These are phyloP conservation scores for Selene dorsalis DNA, from an alignment of 2,797 vertebrate species.

Conservation along the genomic window DNA sequence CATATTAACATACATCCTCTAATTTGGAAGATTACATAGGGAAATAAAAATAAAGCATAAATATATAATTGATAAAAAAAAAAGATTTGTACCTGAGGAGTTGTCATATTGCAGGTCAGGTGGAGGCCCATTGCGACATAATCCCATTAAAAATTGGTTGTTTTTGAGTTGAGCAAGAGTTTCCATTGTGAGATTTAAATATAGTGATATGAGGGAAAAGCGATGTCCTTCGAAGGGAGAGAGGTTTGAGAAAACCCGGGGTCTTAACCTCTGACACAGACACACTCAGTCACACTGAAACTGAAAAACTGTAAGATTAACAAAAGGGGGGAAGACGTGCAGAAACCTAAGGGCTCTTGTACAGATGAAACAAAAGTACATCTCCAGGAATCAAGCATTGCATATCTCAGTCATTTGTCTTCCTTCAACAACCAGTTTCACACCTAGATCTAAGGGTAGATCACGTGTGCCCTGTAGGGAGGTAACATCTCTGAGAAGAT, in stretches of 20 bases:
- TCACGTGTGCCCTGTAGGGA: background rate
- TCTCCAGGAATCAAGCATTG: background rate
- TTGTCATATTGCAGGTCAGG: conserved; percentile 92
- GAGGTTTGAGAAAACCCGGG: conserved; percentile 84
- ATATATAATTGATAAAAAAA: background rate
- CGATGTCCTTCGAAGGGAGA: conserved; percentile 88
- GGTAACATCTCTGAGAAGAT: background rate
- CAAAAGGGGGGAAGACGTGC: background rate
- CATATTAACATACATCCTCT: background rate
- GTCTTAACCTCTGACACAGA: conserved; percentile 52
- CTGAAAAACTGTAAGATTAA: background rate
- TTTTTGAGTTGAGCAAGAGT: conserved; percentile 87
- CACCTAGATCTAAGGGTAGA: background rate
- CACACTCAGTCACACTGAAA: conserved; percentile 42
- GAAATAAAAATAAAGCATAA: background rate
- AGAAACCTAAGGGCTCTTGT: background rate
- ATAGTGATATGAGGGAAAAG: conserved; percentile 57
- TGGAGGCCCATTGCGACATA: conserved; percentile 84
- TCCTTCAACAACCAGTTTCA: background rate
- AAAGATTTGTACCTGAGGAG: conserved; percentile 78
- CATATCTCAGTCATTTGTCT: background rate
- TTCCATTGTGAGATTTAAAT: conserved; percentile 81
- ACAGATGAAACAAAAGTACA: conserved; percentile 24
- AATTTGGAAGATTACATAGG: background rate
- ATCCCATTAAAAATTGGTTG: conserved; percentile 83